Evolutionary conservation across 2,888 invertebrate genomes (phyloP).

Genomic region (Girardia tigrina): DNA sequence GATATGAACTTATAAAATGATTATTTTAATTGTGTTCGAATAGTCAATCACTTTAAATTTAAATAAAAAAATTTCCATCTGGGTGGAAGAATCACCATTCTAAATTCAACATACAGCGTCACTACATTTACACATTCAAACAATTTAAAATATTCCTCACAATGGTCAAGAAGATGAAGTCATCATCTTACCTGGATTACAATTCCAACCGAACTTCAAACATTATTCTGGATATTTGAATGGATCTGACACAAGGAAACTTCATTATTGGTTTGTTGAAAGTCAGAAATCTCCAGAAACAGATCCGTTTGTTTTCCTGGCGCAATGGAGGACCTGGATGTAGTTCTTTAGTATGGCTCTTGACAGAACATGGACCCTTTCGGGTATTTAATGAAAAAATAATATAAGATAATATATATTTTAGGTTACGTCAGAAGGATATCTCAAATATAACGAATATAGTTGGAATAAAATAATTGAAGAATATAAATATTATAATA

Average conservation of each 20-base stretch:
- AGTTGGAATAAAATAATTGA: constrained; percentile 45
- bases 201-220: constrained; percentile 45
- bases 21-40: too few species aligned
- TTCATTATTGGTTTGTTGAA: constrained; percentile 37
- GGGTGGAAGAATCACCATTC: too few species aligned
- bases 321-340: constrained; percentile 43
- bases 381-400: too few species aligned
- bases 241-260: constrained; percentile 38
- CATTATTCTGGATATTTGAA: constrained; percentile 52
- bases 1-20: too few species aligned
- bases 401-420: too few species aligned
- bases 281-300: neutral
- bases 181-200: constrained; percentile 47
- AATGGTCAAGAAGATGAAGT: constrained; percentile 44
- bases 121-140: too few species aligned
- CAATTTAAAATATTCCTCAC: too few species aligned
- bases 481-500: neutral
- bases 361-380: constrained; percentile 39
- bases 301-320: constrained; percentile 36
- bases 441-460: constrained; percentile 40
- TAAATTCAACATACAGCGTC: too few species aligned
- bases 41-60: too few species aligned
- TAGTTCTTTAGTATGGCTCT: constrained; percentile 40
- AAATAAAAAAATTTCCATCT: too few species aligned
- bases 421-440: neutral